phyloP scores from a whole-genome alignment of 1,140 invertebrate genomes.

The Andrena cerasifolii region DNA sequence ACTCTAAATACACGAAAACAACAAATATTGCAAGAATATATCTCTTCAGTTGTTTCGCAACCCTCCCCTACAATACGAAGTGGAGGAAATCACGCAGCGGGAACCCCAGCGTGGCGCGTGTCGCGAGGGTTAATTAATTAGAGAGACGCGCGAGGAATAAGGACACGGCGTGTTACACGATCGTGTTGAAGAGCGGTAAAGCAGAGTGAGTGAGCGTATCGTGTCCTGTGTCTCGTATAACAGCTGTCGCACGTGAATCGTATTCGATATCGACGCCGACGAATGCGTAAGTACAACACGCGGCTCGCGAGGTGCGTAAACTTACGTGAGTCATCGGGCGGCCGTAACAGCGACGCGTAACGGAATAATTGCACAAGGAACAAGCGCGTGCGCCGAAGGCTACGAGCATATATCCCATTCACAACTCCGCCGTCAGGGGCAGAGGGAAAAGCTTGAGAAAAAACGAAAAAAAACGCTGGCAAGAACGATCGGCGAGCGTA shows the following conservation, averaged over 20 bases:
- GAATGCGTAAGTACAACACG: neutral
- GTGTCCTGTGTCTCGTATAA: conserved; percentile 5
- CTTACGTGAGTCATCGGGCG: conserved; percentile 26
- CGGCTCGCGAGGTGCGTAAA: neutral
- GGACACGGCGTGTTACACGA: neutral
- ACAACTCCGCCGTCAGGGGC: neutral
- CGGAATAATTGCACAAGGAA: conserved; percentile 22
- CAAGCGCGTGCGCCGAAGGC: too few relatives aligned
- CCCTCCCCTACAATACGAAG: too few relatives aligned
- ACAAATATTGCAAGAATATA: too few relatives aligned
- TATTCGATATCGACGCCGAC: neutral
- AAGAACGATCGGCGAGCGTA: neutral
- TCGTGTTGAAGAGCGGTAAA: neutral
- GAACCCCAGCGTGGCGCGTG: too few relatives aligned
- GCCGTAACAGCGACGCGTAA: conserved; percentile 16
- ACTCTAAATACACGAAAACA: too few relatives aligned
- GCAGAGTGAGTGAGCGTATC: neutral
- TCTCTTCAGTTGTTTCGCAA: too few relatives aligned
- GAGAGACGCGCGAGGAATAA: neutral
- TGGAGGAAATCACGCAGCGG: too few relatives aligned
- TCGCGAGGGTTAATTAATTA: neutral
- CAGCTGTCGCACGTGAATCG: conserved; percentile 27
- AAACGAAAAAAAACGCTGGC: neutral
- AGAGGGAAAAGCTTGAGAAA: neutral
- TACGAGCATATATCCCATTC: conserved; percentile 12